Base-by-base conservation (phyloP, 2,888 invertebrate species). In the Eubasilissa splendida region DNA sequence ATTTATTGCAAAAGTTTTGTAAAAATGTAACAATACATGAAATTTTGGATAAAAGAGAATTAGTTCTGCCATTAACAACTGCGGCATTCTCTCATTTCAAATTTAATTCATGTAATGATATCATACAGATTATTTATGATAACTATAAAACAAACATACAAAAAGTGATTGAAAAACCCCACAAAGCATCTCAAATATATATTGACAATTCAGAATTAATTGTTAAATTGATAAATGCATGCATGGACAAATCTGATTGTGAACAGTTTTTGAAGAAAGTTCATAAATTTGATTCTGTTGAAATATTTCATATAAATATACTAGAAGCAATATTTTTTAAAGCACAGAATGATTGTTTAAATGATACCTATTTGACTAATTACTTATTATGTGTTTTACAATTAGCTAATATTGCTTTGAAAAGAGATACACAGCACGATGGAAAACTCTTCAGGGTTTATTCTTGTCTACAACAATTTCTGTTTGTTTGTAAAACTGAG, bases 101-200 rank as follows among this genome's bases (percentile, higher is more conserved):
- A 83, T 87, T 88, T 84, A 77, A 89, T 65, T 85, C 87, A 84
- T 87, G 91, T 0, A 87, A 89, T 58, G 87, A 90, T 42, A 87
- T 93, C 50, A 86, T 94, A 4, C 85, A 86, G 33, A 89, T 87
- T 74, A 88, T 95, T 77, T 94, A 91, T 85, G 88, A 90, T 66
- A 90, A 92, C 85, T 93, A 93, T 84, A 92, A 93, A 86, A 87
- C 90, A 0, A 92, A 93, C 83, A 91, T 96, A 56, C 86, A 89
- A 74, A 93, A 93, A 86, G 89, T 92, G 82, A 87, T 94, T 63
- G 92, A 93, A 85, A 94, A 94, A 85, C 94, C 94, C 0, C 93
- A 93, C 82, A 94, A 94, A 88, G 92, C 92, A 4, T 93, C 93
- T 0, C 92, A 92, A 84, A 91, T 94, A 75, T 93, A 94, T 84